Percentiles rank a stretch among this genome's conserved stretches.
phyloP scores from a whole-genome alignment of 2,797 vertebrate species.

The Linurgus olivaceus region DNA sequence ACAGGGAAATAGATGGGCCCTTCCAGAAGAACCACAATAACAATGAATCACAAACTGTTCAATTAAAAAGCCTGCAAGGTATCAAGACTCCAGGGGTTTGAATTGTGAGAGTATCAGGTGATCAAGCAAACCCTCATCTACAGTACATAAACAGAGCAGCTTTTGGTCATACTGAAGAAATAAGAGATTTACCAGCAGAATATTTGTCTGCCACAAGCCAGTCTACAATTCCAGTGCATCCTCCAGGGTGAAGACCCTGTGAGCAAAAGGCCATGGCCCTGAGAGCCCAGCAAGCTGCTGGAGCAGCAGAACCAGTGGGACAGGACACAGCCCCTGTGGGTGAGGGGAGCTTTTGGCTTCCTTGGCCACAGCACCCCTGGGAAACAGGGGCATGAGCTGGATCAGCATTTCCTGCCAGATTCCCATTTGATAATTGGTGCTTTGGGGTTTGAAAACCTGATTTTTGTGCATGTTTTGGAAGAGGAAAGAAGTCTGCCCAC shows the following conservation, averaged over 20 bases:
- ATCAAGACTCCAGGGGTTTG: not conserved
- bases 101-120: not conserved
- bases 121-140: not conserved
- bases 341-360: fast-evolving
- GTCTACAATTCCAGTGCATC: not conserved
- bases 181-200: not conserved
- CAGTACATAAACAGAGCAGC: fast-evolving
- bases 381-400: not conserved
- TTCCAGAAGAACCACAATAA: not conserved
- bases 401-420: not conserved
- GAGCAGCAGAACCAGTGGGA: not conserved
- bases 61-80: not conserved
- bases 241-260: not conserved
- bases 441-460: not conserved
- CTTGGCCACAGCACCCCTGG: not conserved
- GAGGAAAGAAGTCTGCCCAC: not conserved
- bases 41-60: not conserved
- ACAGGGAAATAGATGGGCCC: not conserved
- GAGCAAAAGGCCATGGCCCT: not conserved
- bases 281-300: fast-evolving
- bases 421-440: not conserved
- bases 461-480: not conserved
- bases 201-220: not conserved
- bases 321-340: fast-evolving
- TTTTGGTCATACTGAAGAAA: not conserved